These are phyloP conservation scores for Glossophaga mutica DNA, from an alignment of 2,797 vertebrate species.

Conservation along the genomic window DNA sequence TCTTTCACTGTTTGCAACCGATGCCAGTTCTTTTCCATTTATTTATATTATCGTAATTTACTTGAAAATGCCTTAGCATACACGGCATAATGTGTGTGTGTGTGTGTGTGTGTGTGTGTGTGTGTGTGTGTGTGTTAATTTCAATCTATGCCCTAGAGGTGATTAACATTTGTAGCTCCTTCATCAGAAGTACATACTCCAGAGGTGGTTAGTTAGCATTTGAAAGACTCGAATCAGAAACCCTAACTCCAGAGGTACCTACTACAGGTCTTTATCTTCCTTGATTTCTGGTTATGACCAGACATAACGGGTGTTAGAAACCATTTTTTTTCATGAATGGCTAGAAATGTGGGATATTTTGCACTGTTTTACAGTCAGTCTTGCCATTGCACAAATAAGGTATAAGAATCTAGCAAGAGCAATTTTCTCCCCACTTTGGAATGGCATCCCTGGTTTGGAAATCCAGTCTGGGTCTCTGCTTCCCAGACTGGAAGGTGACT, in stretches of 20 bases:
- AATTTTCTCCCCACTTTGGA: background rate
- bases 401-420: background rate
- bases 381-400: background rate
- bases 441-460: background rate
- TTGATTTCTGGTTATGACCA: constrained; percentile 7
- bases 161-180: constrained; percentile 27
- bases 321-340: background rate
- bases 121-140: background rate
- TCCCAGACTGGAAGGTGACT: background rate
- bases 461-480: background rate
- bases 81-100: background rate
- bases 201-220: background rate
- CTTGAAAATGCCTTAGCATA: background rate
- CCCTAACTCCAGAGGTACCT: background rate
- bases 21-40: background rate
- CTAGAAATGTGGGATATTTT: background rate
- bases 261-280: background rate
- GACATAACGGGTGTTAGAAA: background rate
- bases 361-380: background rate
- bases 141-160: background rate
- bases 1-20: background rate
- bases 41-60: constrained; percentile 6
- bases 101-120: background rate
- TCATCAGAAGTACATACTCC: background rate
- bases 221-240: background rate